Percentiles rank a stretch among this genome's conserved stretches.
These are phyloP conservation scores for Tenthredo distinguenda DNA, from an alignment of 2,888 invertebrate species.

Conservation along the genomic window DNA sequence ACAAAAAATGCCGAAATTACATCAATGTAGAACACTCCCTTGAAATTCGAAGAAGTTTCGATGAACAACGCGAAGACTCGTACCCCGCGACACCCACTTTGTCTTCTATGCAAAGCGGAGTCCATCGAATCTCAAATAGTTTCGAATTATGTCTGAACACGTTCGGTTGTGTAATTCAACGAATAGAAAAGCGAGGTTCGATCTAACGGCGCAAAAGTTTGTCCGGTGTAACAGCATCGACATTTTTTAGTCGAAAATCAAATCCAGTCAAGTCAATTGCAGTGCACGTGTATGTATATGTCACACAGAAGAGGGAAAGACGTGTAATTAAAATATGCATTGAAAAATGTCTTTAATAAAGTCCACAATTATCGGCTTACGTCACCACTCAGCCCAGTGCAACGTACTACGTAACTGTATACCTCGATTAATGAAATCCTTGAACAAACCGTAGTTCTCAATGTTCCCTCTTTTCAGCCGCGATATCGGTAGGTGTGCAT, in stretches of 20 bases:
- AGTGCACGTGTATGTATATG: too few relatives aligned
- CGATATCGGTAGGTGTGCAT: neutral
- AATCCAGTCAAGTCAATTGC: too few relatives aligned
- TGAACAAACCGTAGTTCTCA: constrained; percentile 1
- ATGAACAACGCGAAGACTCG: too few relatives aligned
- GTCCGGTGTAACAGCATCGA: too few relatives aligned
- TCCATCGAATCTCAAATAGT: too few relatives aligned
- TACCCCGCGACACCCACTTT: too few relatives aligned
- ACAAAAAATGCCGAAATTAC: too few relatives aligned
- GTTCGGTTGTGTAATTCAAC: neutral
- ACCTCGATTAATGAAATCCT: neutral
- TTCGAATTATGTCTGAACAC: neutral
- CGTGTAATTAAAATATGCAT: neutral
- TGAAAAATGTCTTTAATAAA: constrained; percentile 2
- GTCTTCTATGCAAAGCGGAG: too few relatives aligned
- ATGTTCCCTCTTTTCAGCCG: neutral
- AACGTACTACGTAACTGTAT: neutral
- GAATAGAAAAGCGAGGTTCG: neutral
- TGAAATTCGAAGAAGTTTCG: too few relatives aligned
- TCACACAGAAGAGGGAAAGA: neutral
- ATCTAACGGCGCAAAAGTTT: neutral
- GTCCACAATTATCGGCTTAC: neutral
- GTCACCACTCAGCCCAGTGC: neutral
- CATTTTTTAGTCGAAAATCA: too few relatives aligned
- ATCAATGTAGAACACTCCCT: too few relatives aligned